Percentiles rank a stretch among this genome's conserved stretches.
These are phyloP conservation scores for Lophotriccus pileatus DNA, from an alignment of 2,797 vertebrate species.

Conservation along the genomic window DNA sequence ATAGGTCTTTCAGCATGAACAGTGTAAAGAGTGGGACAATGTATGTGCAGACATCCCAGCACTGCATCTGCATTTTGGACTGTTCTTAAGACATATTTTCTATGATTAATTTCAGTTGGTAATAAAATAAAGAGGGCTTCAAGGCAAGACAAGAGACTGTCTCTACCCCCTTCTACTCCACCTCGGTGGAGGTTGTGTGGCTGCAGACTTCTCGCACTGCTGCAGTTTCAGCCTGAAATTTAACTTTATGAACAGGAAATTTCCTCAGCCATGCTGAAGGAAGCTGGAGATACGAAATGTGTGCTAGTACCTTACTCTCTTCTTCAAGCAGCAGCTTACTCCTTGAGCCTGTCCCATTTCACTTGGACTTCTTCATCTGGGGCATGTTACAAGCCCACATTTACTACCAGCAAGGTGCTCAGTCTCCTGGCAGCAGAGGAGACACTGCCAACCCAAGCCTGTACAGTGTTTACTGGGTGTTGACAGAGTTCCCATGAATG, in stretches of 20 bases:
- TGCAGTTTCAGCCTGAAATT: not conserved
- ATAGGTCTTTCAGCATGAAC: not conserved
- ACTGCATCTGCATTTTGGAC: not conserved
- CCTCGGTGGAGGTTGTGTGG: rapidly evolving
- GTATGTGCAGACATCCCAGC: not conserved
- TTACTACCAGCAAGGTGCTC: not conserved
- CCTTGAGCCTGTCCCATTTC: not conserved
- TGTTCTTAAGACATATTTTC: not conserved
- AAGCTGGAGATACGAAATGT: not conserved
- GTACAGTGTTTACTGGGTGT: not conserved
- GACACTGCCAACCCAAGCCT: not conserved
- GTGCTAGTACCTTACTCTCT: not conserved
- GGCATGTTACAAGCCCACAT: rapidly evolving
- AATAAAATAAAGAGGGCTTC: not conserved
- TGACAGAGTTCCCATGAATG: not conserved
- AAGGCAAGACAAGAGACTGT: not conserved
- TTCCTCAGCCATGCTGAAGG: not conserved
- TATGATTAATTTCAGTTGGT: not conserved
- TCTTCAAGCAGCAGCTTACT: not conserved
- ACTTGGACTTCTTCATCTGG: not conserved
- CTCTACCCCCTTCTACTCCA: not conserved
- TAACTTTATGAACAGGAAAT: not conserved
- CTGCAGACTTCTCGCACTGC: not conserved
- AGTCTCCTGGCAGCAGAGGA: not conserved
- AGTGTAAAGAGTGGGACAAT: not conserved